Base-by-base conservation (phyloP, 2,797 vertebrate species). In the Sebastolobus alascanus region DNA sequence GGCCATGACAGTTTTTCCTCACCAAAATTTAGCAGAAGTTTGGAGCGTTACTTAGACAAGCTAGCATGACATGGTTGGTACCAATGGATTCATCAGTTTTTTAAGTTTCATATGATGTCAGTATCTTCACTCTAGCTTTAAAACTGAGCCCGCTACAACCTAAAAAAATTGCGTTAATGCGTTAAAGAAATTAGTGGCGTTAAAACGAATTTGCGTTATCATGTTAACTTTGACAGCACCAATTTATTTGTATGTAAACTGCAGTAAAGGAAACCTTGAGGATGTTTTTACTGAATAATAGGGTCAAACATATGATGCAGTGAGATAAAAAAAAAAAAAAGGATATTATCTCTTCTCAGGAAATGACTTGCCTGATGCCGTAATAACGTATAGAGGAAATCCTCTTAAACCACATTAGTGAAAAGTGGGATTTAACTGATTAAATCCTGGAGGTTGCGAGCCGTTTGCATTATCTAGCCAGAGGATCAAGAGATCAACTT, bases 331-430 rank as follows among this genome's bases (percentile, higher is more conserved):
- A 10, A 13, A 66, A 61, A 56, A 63, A 77, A 27, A 4, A 69
- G 43, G 46, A 78, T 67, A 37, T 0, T 0, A 77, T 60, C 46
- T 86, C 40, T 38, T 60, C 22, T 68, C 7, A 14, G 79, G 29
- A 86, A 68, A 60, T 40, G 10, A 81, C 31, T 59, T 29, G 25
- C 70, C 63, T 22, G 70, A 84, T 52, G 80, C 63, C 52, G 40
- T 77, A 68, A 82, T 80, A 77, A 86, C 52, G 4, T 89, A 88
- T 27, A 61, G 82, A 84, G 46, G 16, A 83, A 94, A 92, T 92
- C 92, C 89, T 93, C 75, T 92, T 86, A 74, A 73, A 61, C 22
- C 79, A 84, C 38, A 91, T 93, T 87, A 87, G 59, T n/a, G 25
- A 70, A 82, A 68, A 83, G 74, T 77, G 61, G 65, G 88, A 78